Conservation (phyloP, 2,113 vertebrate species). For the Ploceus nigricollis region DNA sequence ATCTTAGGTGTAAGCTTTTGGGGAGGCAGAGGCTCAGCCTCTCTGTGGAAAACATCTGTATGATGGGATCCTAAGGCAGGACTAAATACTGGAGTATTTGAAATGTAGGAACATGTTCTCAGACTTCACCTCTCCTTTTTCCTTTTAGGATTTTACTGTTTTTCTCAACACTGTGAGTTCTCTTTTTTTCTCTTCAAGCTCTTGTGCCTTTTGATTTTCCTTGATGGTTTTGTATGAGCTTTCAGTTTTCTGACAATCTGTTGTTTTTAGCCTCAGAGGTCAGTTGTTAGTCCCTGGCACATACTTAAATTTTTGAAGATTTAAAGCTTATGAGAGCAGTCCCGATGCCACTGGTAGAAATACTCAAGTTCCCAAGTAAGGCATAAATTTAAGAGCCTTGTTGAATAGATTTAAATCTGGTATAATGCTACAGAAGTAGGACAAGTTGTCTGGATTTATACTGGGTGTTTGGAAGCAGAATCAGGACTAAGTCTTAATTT, state of each 20-base stretch:
- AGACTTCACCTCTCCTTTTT: background rate
- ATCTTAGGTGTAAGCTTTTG: background rate
- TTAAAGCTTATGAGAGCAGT: background rate
- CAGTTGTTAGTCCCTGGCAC: background rate
- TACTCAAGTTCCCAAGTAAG: background rate
- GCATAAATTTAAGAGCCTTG: background rate
- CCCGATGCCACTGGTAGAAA: background rate
- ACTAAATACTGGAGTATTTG: background rate
- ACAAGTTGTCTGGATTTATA: slow-evolving; percentile 9
- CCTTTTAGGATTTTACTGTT: background rate
- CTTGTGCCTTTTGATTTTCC: background rate
- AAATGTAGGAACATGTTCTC: background rate
- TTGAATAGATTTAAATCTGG: slow-evolving; percentile 12
- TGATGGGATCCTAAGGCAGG: background rate
- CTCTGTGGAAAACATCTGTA: background rate
- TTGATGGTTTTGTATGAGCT: background rate
- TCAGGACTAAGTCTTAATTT: background rate
- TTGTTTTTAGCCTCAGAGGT: background rate
- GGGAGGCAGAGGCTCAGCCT: background rate
- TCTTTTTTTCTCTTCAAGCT: background rate
- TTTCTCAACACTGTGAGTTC: background rate
- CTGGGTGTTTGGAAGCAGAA: background rate
- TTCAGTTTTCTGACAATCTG: background rate
- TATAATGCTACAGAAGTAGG: background rate
- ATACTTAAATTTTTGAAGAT: background rate